Conservation (phyloP, 2,888 invertebrate genomes). For the Brachyptera putata region DNA sequence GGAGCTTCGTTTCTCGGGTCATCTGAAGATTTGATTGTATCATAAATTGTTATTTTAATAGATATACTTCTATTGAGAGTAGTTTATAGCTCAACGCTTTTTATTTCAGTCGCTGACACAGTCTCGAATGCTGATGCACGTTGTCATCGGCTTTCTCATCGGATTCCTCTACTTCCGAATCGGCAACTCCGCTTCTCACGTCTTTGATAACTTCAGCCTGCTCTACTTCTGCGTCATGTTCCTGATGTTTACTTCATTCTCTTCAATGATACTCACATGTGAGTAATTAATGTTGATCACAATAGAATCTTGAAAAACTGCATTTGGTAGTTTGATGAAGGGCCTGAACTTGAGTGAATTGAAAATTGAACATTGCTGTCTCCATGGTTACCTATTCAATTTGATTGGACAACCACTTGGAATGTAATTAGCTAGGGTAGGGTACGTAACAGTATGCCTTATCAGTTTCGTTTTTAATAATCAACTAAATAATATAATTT, state of each 20-base stretch:
- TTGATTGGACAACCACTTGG: no score
- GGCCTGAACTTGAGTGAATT: no score
- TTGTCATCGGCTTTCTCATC: constrained; percentile 73
- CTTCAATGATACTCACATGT: constrained; percentile 86
- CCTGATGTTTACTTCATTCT: constrained; percentile 91
- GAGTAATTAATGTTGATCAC: constrained; percentile 48
- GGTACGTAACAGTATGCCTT: no score
- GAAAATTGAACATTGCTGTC: no score
- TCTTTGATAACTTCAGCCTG: constrained; percentile 81
- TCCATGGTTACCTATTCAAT: no score
- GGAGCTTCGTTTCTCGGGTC: background rate
- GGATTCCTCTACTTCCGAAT: constrained; percentile 79
- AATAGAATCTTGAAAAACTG: no score
- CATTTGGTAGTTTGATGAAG: no score
- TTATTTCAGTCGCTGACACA: constrained; percentile 62
- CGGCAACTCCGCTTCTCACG: constrained; percentile 79
- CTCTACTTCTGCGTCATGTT: constrained; percentile 91
- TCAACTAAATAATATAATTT: no score
- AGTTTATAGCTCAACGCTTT: constrained; percentile 5
- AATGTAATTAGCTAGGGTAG: no score
- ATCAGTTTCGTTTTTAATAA: no score
- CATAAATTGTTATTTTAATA: background rate
- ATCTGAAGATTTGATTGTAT: background rate
- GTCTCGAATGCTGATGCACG: constrained; percentile 73
- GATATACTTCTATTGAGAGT: background rate